phyloP scores from a whole-genome alignment of 53 echinoderm and acorn worm genomes.

The Crossaster papposus region DNA sequence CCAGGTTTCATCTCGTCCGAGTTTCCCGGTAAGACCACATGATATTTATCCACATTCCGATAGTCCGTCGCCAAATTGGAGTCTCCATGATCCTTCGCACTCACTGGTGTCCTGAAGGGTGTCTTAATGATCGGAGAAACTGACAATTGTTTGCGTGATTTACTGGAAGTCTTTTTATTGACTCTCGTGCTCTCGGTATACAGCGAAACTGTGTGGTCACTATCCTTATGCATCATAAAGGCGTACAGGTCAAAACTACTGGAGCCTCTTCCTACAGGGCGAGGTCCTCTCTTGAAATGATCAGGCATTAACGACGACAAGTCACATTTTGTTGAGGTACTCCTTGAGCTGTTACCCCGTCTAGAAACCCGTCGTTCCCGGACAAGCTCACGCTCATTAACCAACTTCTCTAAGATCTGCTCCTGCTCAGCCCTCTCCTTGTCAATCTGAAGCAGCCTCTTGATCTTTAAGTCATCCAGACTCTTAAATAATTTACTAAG shows the following conservation, averaged over 20 bases:
- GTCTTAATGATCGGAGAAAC: background rate
- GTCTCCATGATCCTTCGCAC: background rate
- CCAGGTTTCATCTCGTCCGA: background rate
- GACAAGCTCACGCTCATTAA: slow-evolving; percentile 64
- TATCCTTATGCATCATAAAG: slow-evolving; percentile 52
- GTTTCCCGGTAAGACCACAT: slow-evolving; percentile 2
- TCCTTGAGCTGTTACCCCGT: background rate
- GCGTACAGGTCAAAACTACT: slow-evolving; percentile 58
- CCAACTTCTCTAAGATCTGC: slow-evolving; percentile 73
- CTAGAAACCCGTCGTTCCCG: slow-evolving; percentile 14
- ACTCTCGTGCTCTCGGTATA: background rate
- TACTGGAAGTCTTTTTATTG: background rate
- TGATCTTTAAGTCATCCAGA: slow-evolving; percentile 75
- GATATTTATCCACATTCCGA: background rate
- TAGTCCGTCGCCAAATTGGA: background rate
- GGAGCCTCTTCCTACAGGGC: slow-evolving; percentile 31
- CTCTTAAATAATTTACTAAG: slow-evolving; percentile 79
- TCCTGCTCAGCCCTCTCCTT: slow-evolving; percentile 86
- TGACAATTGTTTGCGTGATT: background rate
- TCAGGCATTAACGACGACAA: slow-evolving; percentile 29
- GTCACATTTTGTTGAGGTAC: slow-evolving; percentile 5
- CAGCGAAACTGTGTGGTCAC: background rate
- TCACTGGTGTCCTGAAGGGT: background rate
- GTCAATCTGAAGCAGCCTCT: slow-evolving; percentile 83
- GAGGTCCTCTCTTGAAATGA: slow-evolving; percentile 41